phyloP scores from a whole-genome alignment of 2,113 vertebrate genomes.

The Cygnus buccinator region DNA sequence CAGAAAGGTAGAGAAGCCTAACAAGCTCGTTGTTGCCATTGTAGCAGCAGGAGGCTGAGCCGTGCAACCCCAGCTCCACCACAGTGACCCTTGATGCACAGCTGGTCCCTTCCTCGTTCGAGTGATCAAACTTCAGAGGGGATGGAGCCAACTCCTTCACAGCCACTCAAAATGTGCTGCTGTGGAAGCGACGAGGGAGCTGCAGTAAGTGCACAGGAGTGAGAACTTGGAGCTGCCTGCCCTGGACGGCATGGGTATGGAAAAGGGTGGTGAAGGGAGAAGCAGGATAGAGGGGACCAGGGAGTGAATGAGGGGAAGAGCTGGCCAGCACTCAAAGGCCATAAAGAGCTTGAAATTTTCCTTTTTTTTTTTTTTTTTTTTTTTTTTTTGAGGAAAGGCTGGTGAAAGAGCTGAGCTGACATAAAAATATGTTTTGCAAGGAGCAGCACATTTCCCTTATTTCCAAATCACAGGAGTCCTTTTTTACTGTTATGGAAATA shows the following conservation, averaged over 20 bases:
- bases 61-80: neutral
- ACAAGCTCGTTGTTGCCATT: neutral
- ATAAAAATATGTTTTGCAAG: neutral
- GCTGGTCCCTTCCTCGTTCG: neutral
- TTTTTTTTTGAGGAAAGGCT: neutral
- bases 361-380: too few relatives aligned
- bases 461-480: neutral
- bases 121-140: neutral
- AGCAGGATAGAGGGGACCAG: neutral
- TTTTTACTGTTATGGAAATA: neutral
- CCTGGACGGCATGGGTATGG: neutral
- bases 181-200: neutral
- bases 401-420: neutral
- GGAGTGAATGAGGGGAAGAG: neutral
- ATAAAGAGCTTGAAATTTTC: neutral
- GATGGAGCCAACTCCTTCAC: neutral
- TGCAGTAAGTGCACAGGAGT: rapidly evolving
- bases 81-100: neutral
- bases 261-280: neutral
- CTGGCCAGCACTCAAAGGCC: neutral
- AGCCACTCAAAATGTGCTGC: neutral
- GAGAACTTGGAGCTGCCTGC: neutral
- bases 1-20: neutral
- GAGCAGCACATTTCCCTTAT: neutral
- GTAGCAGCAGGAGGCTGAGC: neutral